Percentiles rank a stretch among this genome's conserved stretches.
These are phyloP conservation scores for Distichodus sexfasciatus DNA, from an alignment of 2,797 vertebrate species.

Conservation along the genomic window DNA sequence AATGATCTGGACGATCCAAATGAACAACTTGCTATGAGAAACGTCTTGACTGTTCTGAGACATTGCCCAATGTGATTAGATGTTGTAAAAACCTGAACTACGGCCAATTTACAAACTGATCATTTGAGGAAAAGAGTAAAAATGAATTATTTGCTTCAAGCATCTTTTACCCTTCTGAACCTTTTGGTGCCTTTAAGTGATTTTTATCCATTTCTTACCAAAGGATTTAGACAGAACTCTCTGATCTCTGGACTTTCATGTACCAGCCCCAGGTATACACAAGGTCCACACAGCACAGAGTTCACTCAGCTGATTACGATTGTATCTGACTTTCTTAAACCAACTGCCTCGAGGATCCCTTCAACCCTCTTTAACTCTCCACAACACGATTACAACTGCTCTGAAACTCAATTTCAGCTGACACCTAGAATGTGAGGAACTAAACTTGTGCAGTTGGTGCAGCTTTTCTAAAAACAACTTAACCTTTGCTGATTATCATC, in stretches of 20 bases:
- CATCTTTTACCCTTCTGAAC: not conserved
- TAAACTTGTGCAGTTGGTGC: too few relatives aligned
- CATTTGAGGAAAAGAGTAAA: not conserved
- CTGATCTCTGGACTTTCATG: conserved; percentile 4
- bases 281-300: not conserved
- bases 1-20: too few relatives aligned
- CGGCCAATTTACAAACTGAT: not conserved
- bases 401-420: not conserved
- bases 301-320: not conserved
- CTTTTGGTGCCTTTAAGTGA: not conserved
- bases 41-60: too few relatives aligned
- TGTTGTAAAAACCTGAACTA: not conserved
- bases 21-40: too few relatives aligned
- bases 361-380: not conserved
- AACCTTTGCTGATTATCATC: too few relatives aligned
- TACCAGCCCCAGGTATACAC: not conserved
- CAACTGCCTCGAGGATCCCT: not conserved
- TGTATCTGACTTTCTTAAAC: not conserved
- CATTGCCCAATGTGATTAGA: not conserved
- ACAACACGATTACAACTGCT: not conserved
- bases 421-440: not conserved
- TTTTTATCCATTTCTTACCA: not conserved
- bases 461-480: too few relatives aligned
- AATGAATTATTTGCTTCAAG: not conserved
- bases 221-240: not conserved